These are phyloP conservation scores for Agrilus planipennis DNA, from an alignment of 1,140 invertebrate species.

Conservation along the genomic window DNA sequence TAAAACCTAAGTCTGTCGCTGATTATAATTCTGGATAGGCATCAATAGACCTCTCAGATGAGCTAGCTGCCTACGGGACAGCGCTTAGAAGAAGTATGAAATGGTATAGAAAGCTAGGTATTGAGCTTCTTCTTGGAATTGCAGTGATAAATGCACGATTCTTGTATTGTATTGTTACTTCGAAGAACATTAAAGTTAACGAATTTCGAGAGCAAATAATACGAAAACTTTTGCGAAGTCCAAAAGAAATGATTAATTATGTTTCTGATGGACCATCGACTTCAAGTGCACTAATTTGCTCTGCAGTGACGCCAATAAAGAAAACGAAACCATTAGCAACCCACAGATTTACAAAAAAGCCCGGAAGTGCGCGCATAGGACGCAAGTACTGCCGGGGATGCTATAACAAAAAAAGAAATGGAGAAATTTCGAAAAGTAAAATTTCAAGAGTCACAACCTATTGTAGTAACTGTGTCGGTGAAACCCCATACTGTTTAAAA, in stretches of 20 bases:
- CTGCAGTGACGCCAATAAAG: background rate
- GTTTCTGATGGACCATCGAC: background rate
- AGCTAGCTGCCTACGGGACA: conserved; percentile 22
- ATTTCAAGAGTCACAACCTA: background rate
- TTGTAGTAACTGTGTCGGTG: background rate
- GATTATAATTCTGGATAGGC: conserved; percentile 31
- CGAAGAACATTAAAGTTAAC: background rate
- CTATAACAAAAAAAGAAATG: background rate
- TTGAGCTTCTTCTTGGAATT: conserved; percentile 17
- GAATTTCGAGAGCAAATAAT: background rate
- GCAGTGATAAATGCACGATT: conserved; percentile 7
- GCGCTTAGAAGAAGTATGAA: conserved; percentile 20
- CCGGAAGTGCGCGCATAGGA: background rate
- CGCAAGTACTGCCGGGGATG: background rate
- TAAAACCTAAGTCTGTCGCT: conserved; percentile 27
- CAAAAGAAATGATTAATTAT: background rate
- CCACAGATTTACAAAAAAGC: background rate
- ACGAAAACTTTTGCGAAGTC: background rate
- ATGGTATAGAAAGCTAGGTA: conserved; percentile 22
- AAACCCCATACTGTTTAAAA: background rate
- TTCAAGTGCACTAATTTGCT: background rate
- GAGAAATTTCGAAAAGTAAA: background rate
- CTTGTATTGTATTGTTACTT: background rate
- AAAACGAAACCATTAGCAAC: background rate
- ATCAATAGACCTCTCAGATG: conserved; percentile 10